phyloP scores from a whole-genome alignment of 37 sponge, comb jelly and placozoan genomes.

The Haliclona indistincta region DNA sequence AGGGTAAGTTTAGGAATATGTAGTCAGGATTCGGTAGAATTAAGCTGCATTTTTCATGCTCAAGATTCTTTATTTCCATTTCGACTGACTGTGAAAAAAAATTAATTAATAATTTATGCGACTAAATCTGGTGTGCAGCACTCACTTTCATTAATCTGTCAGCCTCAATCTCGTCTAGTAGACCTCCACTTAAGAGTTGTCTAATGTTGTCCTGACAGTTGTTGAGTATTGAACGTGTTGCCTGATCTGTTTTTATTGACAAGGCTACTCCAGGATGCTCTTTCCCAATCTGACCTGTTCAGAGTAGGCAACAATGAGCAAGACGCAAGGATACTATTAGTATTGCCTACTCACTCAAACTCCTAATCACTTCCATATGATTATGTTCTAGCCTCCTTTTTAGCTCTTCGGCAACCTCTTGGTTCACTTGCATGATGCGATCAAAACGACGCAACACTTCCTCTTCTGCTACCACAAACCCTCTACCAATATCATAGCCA shows the following conservation, averaged over 20 bases:
- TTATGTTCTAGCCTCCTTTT: slow-evolving; percentile 26
- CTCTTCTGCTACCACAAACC: slow-evolving; percentile 82
- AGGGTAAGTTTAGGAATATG: slow-evolving; percentile 59
- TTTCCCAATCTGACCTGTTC: slow-evolving; percentile 58
- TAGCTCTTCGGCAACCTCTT: slow-evolving; percentile 45
- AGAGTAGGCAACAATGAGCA: background rate
- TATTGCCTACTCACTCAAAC: slow-evolving; percentile 35
- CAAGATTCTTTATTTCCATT: slow-evolving; percentile 77
- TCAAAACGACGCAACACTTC: slow-evolving; percentile 82
- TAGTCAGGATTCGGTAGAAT: slow-evolving; percentile 56
- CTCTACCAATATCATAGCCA: slow-evolving; percentile 93
- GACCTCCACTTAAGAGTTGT: slow-evolving; percentile 54
- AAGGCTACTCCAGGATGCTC: slow-evolving; percentile 77
- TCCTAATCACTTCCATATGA: slow-evolving; percentile 61
- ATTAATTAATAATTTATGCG: background rate
- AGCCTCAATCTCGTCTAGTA: slow-evolving; percentile 78
- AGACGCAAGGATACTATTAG: background rate
- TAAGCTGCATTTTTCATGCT: slow-evolving; percentile 55
- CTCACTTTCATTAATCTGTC: slow-evolving; percentile 54
- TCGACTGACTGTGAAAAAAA: slow-evolving; percentile 52
- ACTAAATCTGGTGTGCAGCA: background rate
- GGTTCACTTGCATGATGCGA: slow-evolving; percentile 56
- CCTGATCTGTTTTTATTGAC: slow-evolving; percentile 87
- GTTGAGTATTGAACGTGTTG: slow-evolving; percentile 80
- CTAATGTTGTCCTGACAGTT: slow-evolving; percentile 66